Conservation (phyloP, 2,888 invertebrate genomes). For the Hirtodrosophila trivittata region DNA sequence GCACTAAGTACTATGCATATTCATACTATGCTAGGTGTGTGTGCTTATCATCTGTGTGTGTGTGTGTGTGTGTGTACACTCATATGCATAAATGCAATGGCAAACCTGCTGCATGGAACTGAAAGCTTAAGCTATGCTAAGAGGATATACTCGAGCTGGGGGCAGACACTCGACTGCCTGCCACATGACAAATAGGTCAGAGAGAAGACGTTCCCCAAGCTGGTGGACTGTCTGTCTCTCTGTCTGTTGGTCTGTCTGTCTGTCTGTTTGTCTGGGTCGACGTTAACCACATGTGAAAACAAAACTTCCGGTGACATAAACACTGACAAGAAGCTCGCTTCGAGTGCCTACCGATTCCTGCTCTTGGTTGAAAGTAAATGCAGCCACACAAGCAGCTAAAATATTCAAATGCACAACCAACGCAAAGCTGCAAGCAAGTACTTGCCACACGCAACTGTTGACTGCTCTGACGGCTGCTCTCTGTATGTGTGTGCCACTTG, state of each 20-base stretch:
- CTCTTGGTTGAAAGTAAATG: conserved; percentile 61
- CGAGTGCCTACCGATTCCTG: conserved; percentile 40
- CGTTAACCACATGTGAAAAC: conserved; percentile 80
- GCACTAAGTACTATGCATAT: conserved; percentile 79
- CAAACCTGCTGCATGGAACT: conserved; percentile 26
- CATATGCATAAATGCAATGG: conserved; percentile 67
- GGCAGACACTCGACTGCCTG: conserved; percentile 37
- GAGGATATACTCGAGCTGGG: conserved; percentile 21
- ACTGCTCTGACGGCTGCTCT: too few relatives aligned
- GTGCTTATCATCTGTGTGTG: not conserved
- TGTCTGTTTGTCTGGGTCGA: conserved; percentile 50
- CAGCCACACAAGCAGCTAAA: conserved; percentile 70
- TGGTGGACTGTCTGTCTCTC: not conserved
- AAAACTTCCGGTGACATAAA: conserved; percentile 79
- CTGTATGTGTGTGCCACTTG: conserved; percentile 39
- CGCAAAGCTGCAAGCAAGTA: conserved; percentile 47
- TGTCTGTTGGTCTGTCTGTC: conserved; percentile 11
- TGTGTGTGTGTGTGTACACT: conserved; percentile 27
- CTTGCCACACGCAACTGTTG: conserved; percentile 8
- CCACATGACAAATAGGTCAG: conserved; percentile 67
- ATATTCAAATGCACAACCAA: conserved; percentile 76
- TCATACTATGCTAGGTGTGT: conserved; percentile 62
- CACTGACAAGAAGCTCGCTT: conserved; percentile 77
- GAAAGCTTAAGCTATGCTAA: conserved; percentile 26
- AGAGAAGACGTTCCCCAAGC: conserved; percentile 38